Conservation (phyloP, 2,113 vertebrate species). For the Panthera leo region DNA sequence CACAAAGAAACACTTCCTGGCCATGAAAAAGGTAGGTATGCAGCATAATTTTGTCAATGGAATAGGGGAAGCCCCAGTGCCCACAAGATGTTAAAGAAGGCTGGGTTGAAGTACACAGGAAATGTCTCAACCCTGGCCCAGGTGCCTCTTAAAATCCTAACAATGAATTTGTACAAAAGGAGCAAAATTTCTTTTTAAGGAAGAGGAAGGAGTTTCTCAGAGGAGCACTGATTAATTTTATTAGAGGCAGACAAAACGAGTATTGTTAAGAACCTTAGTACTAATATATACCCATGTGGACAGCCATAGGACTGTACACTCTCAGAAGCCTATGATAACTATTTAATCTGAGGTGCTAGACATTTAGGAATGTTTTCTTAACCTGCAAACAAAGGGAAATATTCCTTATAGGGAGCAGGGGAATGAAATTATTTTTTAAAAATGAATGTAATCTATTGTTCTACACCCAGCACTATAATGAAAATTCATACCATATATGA, state of each 20-base stretch:
- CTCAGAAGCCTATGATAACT: neutral
- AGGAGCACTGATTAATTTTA: neutral
- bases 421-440: neutral
- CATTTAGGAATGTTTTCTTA: neutral
- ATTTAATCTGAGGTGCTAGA: neutral
- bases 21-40: neutral
- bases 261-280: neutral
- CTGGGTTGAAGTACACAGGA: neutral
- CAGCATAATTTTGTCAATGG: neutral
- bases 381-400: neutral
- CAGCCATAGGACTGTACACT: accelerated
- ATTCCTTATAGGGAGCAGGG: neutral
- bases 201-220: neutral
- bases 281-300: accelerated
- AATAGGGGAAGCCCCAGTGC: neutral
- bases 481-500: accelerated
- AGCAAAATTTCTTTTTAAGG: neutral
- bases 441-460: neutral
- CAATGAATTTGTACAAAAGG: neutral
- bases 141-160: neutral
- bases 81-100: neutral
- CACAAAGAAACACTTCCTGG: neutral
- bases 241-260: neutral
- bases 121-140: neutral
- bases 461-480: neutral